Percentiles rank a stretch among this genome's conserved stretches.
Conservation (phyloP, 2,797 vertebrate species). For the Macrochelys suwanniensis region DNA sequence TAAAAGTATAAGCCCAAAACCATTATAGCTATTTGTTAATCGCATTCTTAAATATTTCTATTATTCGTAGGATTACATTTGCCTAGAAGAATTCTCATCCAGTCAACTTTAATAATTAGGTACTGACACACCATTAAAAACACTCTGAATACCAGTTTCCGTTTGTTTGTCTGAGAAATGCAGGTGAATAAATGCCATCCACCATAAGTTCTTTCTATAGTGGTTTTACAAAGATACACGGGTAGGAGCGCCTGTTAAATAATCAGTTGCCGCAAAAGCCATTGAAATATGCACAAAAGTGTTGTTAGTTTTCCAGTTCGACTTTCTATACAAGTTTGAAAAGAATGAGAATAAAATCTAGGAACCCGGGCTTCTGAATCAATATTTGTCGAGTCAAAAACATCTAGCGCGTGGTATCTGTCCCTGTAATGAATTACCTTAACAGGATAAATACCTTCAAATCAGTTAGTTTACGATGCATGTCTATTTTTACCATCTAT, state of each 20-base stretch:
- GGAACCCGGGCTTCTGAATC: neutral
- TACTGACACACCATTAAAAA: neutral
- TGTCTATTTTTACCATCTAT: neutral
- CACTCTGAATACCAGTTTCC: neutral
- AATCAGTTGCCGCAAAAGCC: neutral
- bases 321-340: neutral
- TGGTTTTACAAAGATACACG: fast-evolving
- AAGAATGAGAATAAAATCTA: neutral
- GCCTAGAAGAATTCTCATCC: neutral
- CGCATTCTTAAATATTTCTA: neutral
- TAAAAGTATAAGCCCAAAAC: neutral
- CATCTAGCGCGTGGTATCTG: neutral
- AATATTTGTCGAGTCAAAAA: neutral
- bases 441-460: neutral
- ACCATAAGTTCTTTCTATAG: fast-evolving
- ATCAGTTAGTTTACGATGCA: neutral
- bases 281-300: neutral
- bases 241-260: neutral
- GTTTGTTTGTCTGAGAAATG: neutral
- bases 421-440: neutral
- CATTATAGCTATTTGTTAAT: neutral
- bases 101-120: neutral
- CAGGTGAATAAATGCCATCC: fast-evolving
- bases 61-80: neutral
- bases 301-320: neutral